A percentile compares a stretch with the other conserved stretches of the same genome.
These are phyloP conservation scores for Lymantria monacha DNA, from an alignment of 2,888 invertebrate species.

Conservation along the genomic window DNA sequence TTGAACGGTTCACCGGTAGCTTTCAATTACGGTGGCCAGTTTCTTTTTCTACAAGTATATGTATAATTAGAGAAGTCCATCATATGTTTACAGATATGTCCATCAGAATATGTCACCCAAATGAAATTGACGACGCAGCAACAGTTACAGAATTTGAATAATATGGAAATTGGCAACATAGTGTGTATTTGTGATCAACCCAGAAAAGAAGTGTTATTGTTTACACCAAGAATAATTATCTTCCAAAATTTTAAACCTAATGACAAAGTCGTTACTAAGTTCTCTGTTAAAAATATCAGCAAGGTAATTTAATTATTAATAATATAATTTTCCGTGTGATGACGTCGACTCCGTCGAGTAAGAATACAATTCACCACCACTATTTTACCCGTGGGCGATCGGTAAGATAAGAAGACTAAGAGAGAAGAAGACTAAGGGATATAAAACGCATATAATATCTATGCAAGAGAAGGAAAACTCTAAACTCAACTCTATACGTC, in stretches of 20 bases:
- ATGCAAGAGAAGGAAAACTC: no score
- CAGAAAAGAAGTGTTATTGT: constrained; percentile 49
- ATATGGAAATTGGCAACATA: constrained; percentile 58
- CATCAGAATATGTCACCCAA: constrained; percentile 66
- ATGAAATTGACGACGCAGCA: constrained; percentile 61
- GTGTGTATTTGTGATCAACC: constrained; percentile 37
- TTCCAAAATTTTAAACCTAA: constrained; percentile 84
- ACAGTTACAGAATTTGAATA: constrained; percentile 55
- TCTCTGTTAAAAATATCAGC: constrained; percentile 81
- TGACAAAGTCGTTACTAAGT: constrained; percentile 69
- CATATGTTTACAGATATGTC: constrained; percentile 50
- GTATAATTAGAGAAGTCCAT: no score
- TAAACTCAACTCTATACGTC: no score
- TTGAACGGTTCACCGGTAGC: no score
- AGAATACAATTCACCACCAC: no score
- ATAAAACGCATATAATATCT: no score
- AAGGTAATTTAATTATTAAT: constrained; percentile 57
- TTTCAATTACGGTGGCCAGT: no score
- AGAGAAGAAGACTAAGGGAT: no score
- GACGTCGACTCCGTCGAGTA: no score
- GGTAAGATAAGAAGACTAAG: no score
- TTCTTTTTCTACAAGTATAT: no score
- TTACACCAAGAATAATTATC: constrained; percentile 78
- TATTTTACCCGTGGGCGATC: no score
- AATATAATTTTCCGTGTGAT: not conserved